A percentile compares a stretch with the other conserved stretches of the same genome.
phyloP scores from a whole-genome alignment of 2,797 vertebrate species.

The Odontamblyopus rebecca region DNA sequence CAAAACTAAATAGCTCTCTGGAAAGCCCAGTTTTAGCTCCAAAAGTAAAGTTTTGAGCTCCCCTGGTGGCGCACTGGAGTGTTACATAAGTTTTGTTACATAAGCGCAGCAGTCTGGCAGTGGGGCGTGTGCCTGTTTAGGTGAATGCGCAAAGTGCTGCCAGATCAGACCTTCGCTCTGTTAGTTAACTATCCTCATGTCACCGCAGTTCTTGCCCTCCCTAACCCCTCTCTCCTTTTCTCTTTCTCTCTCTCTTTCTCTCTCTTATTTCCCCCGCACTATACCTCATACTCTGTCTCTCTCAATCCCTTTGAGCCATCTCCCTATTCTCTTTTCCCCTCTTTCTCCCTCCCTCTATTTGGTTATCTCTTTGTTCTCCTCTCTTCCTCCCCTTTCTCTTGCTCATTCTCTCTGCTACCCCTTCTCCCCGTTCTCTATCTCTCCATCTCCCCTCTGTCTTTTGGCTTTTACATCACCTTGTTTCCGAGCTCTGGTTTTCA shows the following conservation, averaged over 20 bases:
- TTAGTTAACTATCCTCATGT: conserved; percentile 31
- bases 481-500: background rate
- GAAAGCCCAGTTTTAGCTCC: conserved; percentile 21
- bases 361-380: background rate
- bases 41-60: conserved; percentile 44
- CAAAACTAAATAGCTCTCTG: conserved; percentile 14
- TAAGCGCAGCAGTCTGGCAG: conserved; percentile 41
- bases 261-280: background rate
- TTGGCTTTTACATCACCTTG: background rate
- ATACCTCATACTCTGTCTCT: too few species aligned
- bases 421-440: background rate
- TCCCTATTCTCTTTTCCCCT: background rate
- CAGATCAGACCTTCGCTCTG: conserved; percentile 19
- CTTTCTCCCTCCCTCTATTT: background rate
- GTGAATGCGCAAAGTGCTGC: conserved; percentile 34
- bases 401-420: too few species aligned
- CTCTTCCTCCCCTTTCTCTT: background rate
- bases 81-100: conserved; percentile 64
- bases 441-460: background rate
- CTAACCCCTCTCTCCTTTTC: too few species aligned
- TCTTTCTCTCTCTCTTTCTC: background rate
- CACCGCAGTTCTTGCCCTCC: conserved; percentile 12
- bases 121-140: conserved; percentile 48
- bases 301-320: background rate
- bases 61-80: conserved; percentile 36